Evolutionary conservation across 2,113 vertebrate species (phyloP), one percentile per base, ranked within the genome.

Genomic region (Bostrychus sinensis): DNA sequence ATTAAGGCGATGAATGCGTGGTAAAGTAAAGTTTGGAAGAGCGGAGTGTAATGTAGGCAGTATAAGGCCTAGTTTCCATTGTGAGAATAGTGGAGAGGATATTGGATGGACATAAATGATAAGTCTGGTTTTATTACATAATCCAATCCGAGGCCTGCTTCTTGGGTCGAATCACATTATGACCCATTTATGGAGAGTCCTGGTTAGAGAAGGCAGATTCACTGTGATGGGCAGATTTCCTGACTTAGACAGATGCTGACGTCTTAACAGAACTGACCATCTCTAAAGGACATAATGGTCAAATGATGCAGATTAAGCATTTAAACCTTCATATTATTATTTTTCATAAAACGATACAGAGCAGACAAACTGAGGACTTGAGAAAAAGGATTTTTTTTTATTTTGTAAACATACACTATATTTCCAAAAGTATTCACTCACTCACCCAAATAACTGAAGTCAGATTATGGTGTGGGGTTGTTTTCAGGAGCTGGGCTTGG

Each of bases 111-210:
- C 23, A 51, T 51, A 51, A 51, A 51, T 51, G 3, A 51, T 16
- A 10, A 28, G 14, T 28, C 25, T 51, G 48, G 25, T 51, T 51
- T 51, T 17, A 25, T 51, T 51, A 25, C 16, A 14, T 51, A 51
- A 51, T 51, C 48, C 16, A 51, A 51, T 51, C 48, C 23, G 3
- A 30, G 48, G 48, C 48, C 46, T 30, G 48, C 48, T 51, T 51
- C 48, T 51, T 7, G 25, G 48, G 13, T 13, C n/a, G 48, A 51
- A 51, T 28, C 13, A 25, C 28, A 25, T 51, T 51, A 51, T 28
- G 11, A 28, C 23, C 16, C 25, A 16, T 51, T 51, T 51, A n/a
- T 28, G 48, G 25, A 28, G 25, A 23, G 48, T 30, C 48, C 48
- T 51, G 25, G 48, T 51, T 28, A 25, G 48, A 51, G 25, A 28